phyloP scores from a whole-genome alignment of 92 coral and sea anemone species.

The Isaurus tuberculatus region DNA sequence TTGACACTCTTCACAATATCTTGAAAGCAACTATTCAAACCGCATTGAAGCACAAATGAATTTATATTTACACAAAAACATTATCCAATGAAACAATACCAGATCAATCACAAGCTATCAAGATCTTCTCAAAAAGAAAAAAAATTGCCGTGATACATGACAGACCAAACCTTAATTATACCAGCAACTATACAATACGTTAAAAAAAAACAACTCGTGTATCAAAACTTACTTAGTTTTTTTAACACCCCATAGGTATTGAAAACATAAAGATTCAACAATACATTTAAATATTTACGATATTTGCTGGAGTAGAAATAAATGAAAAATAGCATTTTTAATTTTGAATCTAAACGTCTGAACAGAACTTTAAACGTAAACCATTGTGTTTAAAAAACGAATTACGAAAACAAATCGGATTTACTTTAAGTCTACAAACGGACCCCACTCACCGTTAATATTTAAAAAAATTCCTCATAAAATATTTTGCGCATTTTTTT shows the following conservation, averaged over 20 bases:
- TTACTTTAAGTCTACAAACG: background rate
- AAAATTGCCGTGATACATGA: background rate
- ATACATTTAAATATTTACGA: too few species aligned
- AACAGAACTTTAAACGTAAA: too few species aligned
- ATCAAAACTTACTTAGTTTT: background rate
- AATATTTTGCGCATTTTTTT: background rate
- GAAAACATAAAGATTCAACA: background rate
- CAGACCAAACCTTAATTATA: background rate
- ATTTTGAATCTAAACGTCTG: too few species aligned
- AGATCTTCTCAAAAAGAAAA: background rate
- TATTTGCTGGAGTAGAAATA: too few species aligned
- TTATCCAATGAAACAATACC: background rate
- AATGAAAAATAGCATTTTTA: too few species aligned
- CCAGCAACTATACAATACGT: background rate
- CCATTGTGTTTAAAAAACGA: too few species aligned
- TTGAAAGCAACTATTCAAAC: background rate
- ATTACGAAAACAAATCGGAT: background rate
- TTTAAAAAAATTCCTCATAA: background rate
- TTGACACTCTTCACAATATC: background rate
- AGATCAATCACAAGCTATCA: background rate
- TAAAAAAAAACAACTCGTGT: background rate
- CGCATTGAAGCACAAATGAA: background rate
- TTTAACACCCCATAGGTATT: background rate
- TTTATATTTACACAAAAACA: background rate
- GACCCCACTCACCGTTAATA: background rate